phyloP scores from a whole-genome alignment of 2,888 invertebrate genomes.

The Parapristionchus giblindavisi region DNA sequence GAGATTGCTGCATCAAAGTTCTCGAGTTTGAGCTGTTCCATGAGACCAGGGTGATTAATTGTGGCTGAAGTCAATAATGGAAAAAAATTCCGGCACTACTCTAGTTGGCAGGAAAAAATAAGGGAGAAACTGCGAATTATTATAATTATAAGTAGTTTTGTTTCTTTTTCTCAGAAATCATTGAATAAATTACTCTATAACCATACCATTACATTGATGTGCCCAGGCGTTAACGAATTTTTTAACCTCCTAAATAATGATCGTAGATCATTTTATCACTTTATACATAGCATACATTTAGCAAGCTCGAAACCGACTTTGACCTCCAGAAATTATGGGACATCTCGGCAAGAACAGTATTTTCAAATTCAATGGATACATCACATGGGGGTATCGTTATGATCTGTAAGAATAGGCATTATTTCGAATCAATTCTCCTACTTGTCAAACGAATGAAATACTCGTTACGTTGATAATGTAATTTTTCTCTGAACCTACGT shows the following conservation, averaged over 20 bases:
- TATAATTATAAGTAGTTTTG: no score
- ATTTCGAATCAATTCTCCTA: no score
- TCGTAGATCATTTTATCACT: not conserved
- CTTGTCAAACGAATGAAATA: no score
- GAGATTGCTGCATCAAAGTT: constrained; percentile 20
- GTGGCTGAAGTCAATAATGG: no score
- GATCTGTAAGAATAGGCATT: no score
- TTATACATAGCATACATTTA: not conserved
- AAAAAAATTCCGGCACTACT: no score
- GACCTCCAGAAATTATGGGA: constrained; percentile 22
- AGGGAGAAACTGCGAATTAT: no score
- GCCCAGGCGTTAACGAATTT: constrained; percentile 21
- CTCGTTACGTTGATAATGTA: no score
- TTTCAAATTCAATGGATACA: not conserved
- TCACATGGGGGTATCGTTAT: not conserved
- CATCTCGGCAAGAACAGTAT: not conserved
- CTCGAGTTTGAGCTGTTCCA: not conserved
- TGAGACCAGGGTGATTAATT: constrained; percentile 18
- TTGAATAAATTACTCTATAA: not conserved
- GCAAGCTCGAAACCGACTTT: constrained; percentile 1
- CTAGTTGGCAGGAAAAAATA: no score
- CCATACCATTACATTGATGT: constrained; percentile 9
- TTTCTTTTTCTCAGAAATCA: no score
- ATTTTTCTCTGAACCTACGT: no score
- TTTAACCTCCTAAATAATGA: not conserved